phyloP scores from a whole-genome alignment of 2,113 vertebrate genomes.

The Peromyscus polionotus region DNA sequence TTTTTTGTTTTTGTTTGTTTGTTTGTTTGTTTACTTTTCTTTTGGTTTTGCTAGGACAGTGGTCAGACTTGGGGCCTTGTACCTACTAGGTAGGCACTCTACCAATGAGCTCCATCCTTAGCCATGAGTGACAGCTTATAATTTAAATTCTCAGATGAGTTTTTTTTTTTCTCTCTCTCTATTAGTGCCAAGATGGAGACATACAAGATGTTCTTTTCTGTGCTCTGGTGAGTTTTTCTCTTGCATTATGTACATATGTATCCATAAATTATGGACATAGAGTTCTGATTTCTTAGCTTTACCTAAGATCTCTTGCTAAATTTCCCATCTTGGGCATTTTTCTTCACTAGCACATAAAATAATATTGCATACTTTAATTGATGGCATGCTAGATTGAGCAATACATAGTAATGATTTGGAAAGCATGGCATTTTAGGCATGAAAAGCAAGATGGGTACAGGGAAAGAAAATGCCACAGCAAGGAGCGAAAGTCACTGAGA shows the following conservation, averaged over 20 bases:
- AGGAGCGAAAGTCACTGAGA: background rate
- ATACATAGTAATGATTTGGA: background rate
- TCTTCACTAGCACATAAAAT: background rate
- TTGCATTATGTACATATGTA: background rate
- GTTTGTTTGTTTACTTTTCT: too few relatives aligned
- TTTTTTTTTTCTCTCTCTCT: background rate
- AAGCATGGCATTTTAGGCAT: background rate
- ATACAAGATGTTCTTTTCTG: background rate
- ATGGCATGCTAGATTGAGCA: background rate
- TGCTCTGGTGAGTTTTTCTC: background rate
- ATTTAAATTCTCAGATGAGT: background rate
- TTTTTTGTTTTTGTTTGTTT: background rate
- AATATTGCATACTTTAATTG: background rate
- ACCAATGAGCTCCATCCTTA: background rate
- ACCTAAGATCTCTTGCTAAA: background rate
- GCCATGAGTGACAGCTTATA: background rate
- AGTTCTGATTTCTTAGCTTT: slow-evolving; percentile 4
- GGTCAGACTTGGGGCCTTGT: too few relatives aligned
- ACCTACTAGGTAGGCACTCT: background rate
- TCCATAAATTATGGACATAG: background rate
- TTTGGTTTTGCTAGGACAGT: background rate
- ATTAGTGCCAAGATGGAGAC: background rate
- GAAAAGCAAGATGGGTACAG: background rate
- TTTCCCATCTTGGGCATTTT: background rate
- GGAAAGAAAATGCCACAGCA: background rate